Evolutionary conservation across 2,888 invertebrate species (phyloP).

Genomic region (Petrophora chlorosata): DNA sequence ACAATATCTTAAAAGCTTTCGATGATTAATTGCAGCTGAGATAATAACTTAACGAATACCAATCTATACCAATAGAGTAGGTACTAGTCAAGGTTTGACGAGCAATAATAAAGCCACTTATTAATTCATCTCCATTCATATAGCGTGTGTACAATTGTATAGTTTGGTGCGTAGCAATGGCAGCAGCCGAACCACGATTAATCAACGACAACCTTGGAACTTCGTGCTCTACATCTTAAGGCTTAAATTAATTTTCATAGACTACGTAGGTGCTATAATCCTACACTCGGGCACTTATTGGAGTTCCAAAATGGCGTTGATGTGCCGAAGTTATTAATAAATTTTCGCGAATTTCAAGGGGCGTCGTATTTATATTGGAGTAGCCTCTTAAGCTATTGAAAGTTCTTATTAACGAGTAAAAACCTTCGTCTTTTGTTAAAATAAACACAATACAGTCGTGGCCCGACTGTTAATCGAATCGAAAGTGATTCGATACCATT

Average conservation of each 20-base stretch:
- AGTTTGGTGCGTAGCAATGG: slow-evolving; percentile 32
- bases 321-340: slow-evolving; percentile 5
- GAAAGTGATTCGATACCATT: slow-evolving; percentile 36
- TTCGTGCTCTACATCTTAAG: slow-evolving; percentile 57
- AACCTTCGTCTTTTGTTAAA: slow-evolving; percentile 42
- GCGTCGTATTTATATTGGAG: slow-evolving; percentile 3
- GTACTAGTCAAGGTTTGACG: slow-evolving; percentile 39
- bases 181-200: slow-evolving; percentile 58
- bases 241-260: slow-evolving; percentile 54
- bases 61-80: slow-evolving; percentile 8
- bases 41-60: slow-evolving; percentile 26
- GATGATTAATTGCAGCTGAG: slow-evolving; percentile 26
- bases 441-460: slow-evolving; percentile 32
- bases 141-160: slow-evolving; percentile 40
- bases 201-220: slow-evolving; percentile 64
- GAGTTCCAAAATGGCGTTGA: slow-evolving; percentile 14
- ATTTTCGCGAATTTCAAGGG: background rate
- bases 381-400: slow-evolving; percentile 19
- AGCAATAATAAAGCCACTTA: slow-evolving; percentile 43
- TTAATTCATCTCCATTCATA: slow-evolving; percentile 48
- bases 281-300: slow-evolving; percentile 12
- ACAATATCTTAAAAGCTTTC: slow-evolving; percentile 24
- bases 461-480: slow-evolving; percentile 31
- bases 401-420: slow-evolving; percentile 27
- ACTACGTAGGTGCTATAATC: slow-evolving; percentile 44